Base-by-base conservation (phyloP, 30 jellyfish, hydroid and myxozoan genomes). In the Catostylus mosaicus region DNA sequence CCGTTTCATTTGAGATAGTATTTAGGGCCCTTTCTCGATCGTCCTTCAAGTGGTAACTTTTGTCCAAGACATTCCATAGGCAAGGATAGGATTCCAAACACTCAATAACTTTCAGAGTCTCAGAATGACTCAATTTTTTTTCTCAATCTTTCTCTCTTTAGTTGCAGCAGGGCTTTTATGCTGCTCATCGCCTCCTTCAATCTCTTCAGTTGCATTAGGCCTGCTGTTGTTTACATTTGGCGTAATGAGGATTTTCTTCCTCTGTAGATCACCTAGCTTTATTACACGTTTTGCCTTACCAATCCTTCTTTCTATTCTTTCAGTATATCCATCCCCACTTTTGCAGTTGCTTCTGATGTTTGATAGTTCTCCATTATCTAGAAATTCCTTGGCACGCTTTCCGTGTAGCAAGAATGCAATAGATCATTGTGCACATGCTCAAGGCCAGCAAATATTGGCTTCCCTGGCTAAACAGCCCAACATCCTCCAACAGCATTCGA, bases 61-160 rank as follows among this genome's bases (percentile, higher is more conserved):
- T 48, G 78, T 85, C 62, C 29, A 23, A 36, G 10, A 85, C 85
- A 64, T 75, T 85, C 95, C 95, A 57, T 26, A 85, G 40, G 60
- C 84, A 85, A 23, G 67, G 54, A 14, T 5, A 14, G 54, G 11
- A 7, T 40, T 40, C 54, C 7, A 40, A 40, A 14, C 31, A 16
- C 72, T 69, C 37, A n/a, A n/a, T n/a, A n/a, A n/a, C 6, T 80
- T 26, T 80, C 88, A 59, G 4, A 33, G 36, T 40, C 7, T 7
- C 14, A 40, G 14, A 14, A 40, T 40, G 7, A 40, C 54, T 40
- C 54, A 14, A 40, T 40, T 40, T 40, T 40, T 14, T 40, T 40
- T 40, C 54, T 14, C 14, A 14, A 5, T 7, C 54, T 40, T 40
- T 40, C 54, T 40, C 14, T 40, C 54, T 40, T 14, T 14, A 40